Evolutionary conservation across 2,888 invertebrate genomes (phyloP).

Genomic region (Drosophila flavopinicola): DNA sequence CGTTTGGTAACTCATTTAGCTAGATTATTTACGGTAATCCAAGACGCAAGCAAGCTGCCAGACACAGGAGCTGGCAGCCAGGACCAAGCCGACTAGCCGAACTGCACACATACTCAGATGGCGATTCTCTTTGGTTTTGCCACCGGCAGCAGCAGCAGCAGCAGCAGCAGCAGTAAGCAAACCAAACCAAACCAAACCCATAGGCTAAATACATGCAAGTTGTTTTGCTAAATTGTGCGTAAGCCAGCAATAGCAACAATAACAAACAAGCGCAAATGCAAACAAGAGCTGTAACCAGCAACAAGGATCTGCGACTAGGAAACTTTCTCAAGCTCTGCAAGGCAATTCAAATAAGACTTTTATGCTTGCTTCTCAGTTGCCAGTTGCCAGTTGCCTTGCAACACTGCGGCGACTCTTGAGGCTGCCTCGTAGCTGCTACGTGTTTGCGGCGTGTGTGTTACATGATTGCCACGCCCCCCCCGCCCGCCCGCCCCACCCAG

Average conservation of each 20-base stretch:
- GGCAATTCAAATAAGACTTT: slow-evolving; percentile 79
- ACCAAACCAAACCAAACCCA: slow-evolving; percentile 34
- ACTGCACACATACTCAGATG: slow-evolving; percentile 35
- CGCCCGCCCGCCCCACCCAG: neutral
- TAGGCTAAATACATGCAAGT: slow-evolving; percentile 77
- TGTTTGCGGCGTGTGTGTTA: slow-evolving; percentile 76
- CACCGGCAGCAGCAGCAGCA: slow-evolving; percentile 14
- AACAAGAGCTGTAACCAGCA: slow-evolving; percentile 30
- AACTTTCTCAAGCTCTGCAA: slow-evolving; percentile 75
- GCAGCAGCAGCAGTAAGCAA: slow-evolving; percentile 18
- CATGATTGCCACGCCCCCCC: slow-evolving; percentile 68
- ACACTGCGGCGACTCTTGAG: slow-evolving; percentile 41
- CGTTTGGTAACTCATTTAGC: slow-evolving; percentile 78
- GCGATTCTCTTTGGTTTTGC: slow-evolving; percentile 21
- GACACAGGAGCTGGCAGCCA: slow-evolving; percentile 23
- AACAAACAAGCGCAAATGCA: slow-evolving; percentile 7
- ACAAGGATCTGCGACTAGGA: slow-evolving; percentile 45
- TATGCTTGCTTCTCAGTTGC: slow-evolving; percentile 72
- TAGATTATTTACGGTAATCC: slow-evolving; percentile 79
- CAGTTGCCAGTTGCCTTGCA: slow-evolving; percentile 35
- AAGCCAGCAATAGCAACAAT: slow-evolving; percentile 55
- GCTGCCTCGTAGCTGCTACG: slow-evolving; percentile 52
- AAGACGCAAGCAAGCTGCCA: slow-evolving; percentile 57
- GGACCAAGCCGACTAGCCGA: slow-evolving; percentile 49
- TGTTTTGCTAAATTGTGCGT: slow-evolving; percentile 80